Conservation (phyloP, 92 coral and sea anemone species). For the Phenganax marumi region DNA sequence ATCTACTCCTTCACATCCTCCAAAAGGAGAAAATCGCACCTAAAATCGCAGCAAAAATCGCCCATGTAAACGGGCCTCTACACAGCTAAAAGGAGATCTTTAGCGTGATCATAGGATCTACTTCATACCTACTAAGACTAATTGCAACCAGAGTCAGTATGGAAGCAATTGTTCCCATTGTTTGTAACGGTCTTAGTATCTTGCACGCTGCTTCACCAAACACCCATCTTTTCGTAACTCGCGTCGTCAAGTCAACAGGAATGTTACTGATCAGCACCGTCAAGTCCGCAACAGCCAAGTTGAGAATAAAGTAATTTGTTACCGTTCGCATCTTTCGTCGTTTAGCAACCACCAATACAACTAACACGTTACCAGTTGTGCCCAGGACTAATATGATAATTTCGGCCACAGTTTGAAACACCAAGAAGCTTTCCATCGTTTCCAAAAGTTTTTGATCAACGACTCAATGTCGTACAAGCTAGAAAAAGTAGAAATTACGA, state of each 20-base stretch:
- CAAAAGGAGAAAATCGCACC: too few species aligned
- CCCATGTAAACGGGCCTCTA: too few species aligned
- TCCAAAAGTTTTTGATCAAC: background rate
- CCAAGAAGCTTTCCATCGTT: conserved; percentile 3
- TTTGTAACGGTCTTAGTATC: conserved; percentile 81
- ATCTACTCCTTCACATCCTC: too few species aligned
- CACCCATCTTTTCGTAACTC: conserved; percentile 58
- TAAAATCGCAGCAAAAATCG: too few species aligned
- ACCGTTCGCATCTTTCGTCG: conserved; percentile 86
- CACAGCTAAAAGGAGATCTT: too few species aligned
- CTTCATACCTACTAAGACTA: conserved; percentile 79
- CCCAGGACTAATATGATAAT: conserved; percentile 77
- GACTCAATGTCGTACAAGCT: background rate
- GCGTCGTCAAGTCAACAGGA: conserved; percentile 85
- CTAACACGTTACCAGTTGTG: conserved; percentile 84
- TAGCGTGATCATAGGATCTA: background rate
- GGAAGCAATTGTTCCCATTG: conserved; percentile 91
- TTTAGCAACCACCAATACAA: conserved; percentile 84
- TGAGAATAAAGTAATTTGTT: conserved; percentile 89
- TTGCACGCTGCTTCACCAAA: conserved; percentile 82
- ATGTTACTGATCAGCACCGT: conserved; percentile 83
- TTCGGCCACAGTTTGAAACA: background rate
- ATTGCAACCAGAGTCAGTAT: conserved; percentile 89
- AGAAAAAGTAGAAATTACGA: background rate
- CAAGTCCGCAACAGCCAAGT: conserved; percentile 79